Evolutionary conservation across 2,797 vertebrate species (phyloP), one percentile per base, ranked within the genome.

Genomic region (Dendrocincla fuliginosa): DNA sequence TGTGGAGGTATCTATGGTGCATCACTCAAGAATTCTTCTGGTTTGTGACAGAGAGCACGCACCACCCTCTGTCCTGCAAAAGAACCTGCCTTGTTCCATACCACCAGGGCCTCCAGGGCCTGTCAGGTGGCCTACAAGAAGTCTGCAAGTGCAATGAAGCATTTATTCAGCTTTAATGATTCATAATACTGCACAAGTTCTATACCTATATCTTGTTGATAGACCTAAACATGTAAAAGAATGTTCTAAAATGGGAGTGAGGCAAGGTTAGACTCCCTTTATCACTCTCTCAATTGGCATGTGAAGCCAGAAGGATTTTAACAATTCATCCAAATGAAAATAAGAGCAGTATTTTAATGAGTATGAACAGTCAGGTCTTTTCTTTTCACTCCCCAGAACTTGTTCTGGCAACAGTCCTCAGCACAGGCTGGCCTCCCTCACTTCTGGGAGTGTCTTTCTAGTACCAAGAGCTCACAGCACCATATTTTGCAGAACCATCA

Each of bases 131-230:
- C 18, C 42, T 53, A 8, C 20, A 28, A 67, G 67, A 56, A 52
- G 15, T 18, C 24, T 76, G 6, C 6, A 78, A 75, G 27, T 44
- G 27, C 14, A 90, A 47, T 46, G 69, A 78, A 82, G 7, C 22
- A 42, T 32, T 86, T 35, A 59, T 30, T 57, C 41, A 79, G 30
- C 5, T 80, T 64, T 64, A 49, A n/a, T 49, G 77, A 85, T 56
- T 77, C 37, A 27, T 80, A 64, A 64, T 35, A 39, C 11, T 56
- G 23, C 28, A 41, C 13, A 42, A 57, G 30, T 3, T 28, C 30
- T 65, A 4, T 35, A 64, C 35, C 39, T 60, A 27, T 2, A 14
- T 8, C 13, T 70, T 1, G 0, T 3, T 79, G 56, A 65, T n/a
- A 16, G 39, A 7, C 25, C 23, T 46, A 68, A 80, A 71, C 50